These are phyloP conservation scores for Hypotaenidia okinawae DNA, from an alignment of 2,797 vertebrate species.

Conservation along the genomic window DNA sequence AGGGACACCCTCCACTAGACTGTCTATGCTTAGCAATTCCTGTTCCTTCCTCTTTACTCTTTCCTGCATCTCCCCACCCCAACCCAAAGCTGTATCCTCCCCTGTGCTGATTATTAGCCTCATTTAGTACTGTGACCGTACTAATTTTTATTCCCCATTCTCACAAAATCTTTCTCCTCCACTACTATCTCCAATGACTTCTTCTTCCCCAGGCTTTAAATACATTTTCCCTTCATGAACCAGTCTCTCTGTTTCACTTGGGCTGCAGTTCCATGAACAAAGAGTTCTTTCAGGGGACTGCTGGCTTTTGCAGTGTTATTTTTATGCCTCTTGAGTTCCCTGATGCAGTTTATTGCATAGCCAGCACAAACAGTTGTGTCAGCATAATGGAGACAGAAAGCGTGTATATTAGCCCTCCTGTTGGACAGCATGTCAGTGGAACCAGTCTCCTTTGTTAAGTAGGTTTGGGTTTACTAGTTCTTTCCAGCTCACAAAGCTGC, in stretches of 20 bases:
- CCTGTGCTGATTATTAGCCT: neutral
- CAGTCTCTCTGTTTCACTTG: neutral
- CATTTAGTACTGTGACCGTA: neutral
- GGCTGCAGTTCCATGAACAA: neutral
- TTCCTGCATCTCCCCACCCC: neutral
- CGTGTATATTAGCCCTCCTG: neutral
- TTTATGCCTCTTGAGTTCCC: neutral
- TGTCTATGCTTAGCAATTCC: neutral
- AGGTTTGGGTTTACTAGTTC: neutral
- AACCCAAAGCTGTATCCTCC: neutral
- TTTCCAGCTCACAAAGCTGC: neutral
- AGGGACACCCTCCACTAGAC: no score
- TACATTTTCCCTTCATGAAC: neutral
- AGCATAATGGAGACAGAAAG: accelerated
- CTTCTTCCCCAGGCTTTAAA: neutral
- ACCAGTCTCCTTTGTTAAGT: neutral
- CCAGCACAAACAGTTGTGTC: neutral
- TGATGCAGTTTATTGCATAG: neutral
- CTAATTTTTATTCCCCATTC: neutral
- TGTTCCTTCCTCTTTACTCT: neutral
- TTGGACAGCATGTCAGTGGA: neutral
- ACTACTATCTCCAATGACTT: neutral
- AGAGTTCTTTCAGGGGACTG: neutral
- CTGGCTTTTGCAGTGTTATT: neutral
- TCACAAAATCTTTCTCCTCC: neutral